phyloP scores from a whole-genome alignment of 2,113 vertebrate species.

The Empidonax alnorum region DNA sequence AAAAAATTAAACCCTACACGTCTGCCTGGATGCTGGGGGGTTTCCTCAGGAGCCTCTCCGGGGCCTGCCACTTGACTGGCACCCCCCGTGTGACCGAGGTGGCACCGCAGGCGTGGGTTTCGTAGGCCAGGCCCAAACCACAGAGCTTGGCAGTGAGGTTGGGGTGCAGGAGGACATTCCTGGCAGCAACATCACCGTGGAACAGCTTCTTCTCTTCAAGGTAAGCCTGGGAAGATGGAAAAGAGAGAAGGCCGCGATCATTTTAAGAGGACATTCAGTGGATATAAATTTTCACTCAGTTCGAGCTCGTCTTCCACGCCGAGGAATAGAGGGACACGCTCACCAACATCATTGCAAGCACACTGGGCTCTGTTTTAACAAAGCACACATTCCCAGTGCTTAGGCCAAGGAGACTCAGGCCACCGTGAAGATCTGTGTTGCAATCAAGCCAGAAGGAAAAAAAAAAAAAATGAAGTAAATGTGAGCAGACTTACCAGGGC shows the following conservation, averaged over 20 bases:
- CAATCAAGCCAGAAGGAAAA: background rate
- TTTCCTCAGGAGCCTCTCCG: conserved; percentile 83
- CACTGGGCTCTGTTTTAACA: background rate
- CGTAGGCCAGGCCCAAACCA: conserved; percentile 84
- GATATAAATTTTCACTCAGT: background rate
- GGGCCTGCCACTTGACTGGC: conserved; percentile 91
- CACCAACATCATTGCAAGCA: background rate
- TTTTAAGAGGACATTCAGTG: background rate
- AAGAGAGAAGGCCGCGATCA: background rate
- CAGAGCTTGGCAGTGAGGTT: conserved; percentile 87
- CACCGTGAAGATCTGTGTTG: background rate
- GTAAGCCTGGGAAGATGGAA: conserved; percentile 78
- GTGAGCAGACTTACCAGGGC: conserved; percentile 74
- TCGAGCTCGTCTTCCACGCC: background rate
- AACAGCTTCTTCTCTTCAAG: conserved; percentile 86
- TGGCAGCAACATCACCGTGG: conserved; percentile 89
- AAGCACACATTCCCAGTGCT: background rate
- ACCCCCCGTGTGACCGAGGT: conserved; percentile 42
- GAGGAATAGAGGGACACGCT: background rate
- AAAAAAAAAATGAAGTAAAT: background rate
- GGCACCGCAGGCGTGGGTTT: conserved; percentile 57
- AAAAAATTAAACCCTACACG: conserved; percentile 76
- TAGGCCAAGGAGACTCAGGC: background rate
- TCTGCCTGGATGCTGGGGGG: conserved; percentile 80
- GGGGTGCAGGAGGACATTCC: conserved; percentile 83